These are phyloP conservation scores for Melanostigma gelatinosum DNA, from an alignment of 2,113 vertebrate genomes.

Conservation along the genomic window DNA sequence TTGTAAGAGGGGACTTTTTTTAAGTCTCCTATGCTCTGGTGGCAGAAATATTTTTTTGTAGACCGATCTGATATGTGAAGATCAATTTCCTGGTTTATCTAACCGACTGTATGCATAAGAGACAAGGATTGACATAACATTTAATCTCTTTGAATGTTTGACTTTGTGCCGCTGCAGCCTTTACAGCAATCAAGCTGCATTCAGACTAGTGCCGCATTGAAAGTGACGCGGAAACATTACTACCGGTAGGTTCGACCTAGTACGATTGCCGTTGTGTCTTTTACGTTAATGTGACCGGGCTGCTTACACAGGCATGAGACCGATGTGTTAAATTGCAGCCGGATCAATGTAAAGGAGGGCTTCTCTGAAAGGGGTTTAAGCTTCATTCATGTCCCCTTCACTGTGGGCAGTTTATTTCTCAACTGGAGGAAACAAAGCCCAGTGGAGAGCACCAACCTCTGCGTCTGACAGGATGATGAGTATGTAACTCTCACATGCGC, in stretches of 20 bases:
- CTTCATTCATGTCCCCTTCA: slow-evolving; percentile 1
- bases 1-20: no score
- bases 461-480: not conserved
- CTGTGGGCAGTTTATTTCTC: slow-evolving; percentile 6
- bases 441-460: not conserved
- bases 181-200: not conserved
- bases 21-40: no score
- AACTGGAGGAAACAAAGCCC: not conserved
- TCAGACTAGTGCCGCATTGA: not conserved
- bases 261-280: not conserved
- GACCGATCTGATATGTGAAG: no score
- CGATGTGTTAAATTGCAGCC: not conserved
- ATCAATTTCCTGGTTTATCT: no score
- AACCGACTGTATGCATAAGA: not conserved
- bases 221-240: not conserved
- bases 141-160: not conserved
- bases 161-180: not conserved
- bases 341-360: not conserved
- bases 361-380: not conserved
- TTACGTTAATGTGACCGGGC: not conserved
- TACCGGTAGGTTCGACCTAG: not conserved
- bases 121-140: not conserved
- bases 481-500: not conserved
- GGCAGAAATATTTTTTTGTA: no score
- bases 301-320: slow-evolving; percentile 1